phyloP scores from a whole-genome alignment of 1,140 invertebrate species.

The Pseudachorutes palmiensis region DNA sequence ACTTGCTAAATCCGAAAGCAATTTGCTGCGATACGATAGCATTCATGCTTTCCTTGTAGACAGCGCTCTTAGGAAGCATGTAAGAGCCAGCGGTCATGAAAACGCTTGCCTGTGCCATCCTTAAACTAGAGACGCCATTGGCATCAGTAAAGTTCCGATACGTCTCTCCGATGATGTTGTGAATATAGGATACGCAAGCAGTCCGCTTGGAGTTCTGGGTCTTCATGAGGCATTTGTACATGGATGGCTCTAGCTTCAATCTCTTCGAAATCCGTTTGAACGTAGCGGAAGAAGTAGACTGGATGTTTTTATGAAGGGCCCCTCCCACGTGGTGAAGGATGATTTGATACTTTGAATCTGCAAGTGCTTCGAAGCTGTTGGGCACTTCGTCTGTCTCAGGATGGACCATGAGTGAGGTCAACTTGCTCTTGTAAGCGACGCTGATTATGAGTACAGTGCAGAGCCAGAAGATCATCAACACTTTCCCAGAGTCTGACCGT shows the following conservation, averaged over 20 bases:
- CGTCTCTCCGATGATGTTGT: not conserved
- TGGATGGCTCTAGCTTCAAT: not conserved
- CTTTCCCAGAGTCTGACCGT: not conserved
- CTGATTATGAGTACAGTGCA: not conserved
- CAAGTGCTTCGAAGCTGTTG: slow-evolving; percentile 3
- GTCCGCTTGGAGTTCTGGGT: not conserved
- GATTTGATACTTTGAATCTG: slow-evolving; percentile 3
- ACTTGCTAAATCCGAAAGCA: slow-evolving; percentile 3
- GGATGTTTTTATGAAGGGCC: not conserved
- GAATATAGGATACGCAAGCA: slow-evolving; percentile 3
- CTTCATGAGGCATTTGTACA: not conserved
- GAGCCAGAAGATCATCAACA: not conserved
- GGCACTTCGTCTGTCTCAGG: not conserved
- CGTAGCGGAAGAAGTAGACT: not conserved
- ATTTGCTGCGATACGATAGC: not conserved
- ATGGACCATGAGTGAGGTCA: slow-evolving; percentile 1
- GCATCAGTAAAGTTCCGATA: slow-evolving; percentile 10
- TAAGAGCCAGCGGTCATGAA: slow-evolving; percentile 9
- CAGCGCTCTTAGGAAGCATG: slow-evolving; percentile 2
- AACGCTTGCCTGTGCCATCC: not conserved
- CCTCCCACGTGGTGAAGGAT: slow-evolving; percentile 11
- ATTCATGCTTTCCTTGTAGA: slow-evolving; percentile 6
- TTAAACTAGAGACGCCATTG: not conserved
- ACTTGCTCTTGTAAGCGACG: slow-evolving; percentile 10
- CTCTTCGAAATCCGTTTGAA: not conserved